A percentile compares a stretch with the other conserved stretches of the same genome.
phyloP scores from a whole-genome alignment of 2,888 invertebrate species.

The Lochmaea capreae region DNA sequence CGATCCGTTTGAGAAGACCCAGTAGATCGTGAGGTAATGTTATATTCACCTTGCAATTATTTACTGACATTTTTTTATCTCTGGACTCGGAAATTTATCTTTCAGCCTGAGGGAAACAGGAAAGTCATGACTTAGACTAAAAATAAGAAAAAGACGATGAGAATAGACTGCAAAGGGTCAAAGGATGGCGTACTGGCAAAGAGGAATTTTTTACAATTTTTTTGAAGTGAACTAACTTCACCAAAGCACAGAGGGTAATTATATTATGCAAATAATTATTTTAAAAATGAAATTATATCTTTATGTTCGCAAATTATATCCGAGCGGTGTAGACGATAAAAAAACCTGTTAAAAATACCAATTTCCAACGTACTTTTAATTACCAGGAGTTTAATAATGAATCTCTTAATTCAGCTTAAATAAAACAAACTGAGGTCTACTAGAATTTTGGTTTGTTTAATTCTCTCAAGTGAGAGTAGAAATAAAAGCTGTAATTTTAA shows the following conservation, averaged over 20 bases:
- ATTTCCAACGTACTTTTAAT: neutral
- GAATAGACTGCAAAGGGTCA: conserved; percentile 24
- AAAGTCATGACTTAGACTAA: conserved; percentile 30
- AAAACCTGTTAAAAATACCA: neutral
- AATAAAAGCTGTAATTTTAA: too few species aligned
- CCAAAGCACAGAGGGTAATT: conserved; percentile 2
- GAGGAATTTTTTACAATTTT: conserved; percentile 9
- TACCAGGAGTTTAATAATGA: neutral
- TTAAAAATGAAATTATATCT: conserved; percentile 7
- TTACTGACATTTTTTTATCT: conserved; percentile 39
- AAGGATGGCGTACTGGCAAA: conserved; percentile 11
- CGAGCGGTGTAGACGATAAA: neutral
- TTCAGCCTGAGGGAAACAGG: conserved; percentile 31
- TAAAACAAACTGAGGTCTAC: too few species aligned
- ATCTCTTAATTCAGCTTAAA: too few species aligned
- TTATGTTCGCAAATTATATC: neutral
- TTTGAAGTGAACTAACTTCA: conserved; percentile 14
- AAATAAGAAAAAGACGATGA: conserved; percentile 24
- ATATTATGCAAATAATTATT: conserved; percentile 15
- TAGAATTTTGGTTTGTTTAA: too few species aligned
- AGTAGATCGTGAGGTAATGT: conserved; percentile 37
- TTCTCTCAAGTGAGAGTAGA: too few species aligned
- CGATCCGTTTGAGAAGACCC: conserved; percentile 36
- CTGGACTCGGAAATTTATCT: conserved; percentile 36
- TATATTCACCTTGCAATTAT: conserved; percentile 39